Conservation (phyloP, 2,888 invertebrate genomes). For the Phymatocera aterrima region DNA sequence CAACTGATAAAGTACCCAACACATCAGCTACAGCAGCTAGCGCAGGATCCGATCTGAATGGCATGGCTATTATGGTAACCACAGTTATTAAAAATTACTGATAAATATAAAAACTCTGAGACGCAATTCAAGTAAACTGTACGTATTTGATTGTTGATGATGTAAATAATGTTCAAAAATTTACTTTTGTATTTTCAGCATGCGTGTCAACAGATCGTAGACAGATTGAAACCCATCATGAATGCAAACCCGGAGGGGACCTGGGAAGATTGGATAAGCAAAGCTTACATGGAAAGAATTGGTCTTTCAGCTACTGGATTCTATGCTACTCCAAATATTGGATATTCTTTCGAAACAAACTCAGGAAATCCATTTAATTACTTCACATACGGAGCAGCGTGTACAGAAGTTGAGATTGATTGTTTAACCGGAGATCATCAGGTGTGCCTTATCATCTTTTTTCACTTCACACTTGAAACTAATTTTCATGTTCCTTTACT, state of each 20-base stretch:
- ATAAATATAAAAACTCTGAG: not conserved
- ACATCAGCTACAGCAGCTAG: constrained; percentile 94
- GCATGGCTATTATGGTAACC: constrained; percentile 91
- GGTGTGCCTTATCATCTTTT: no score
- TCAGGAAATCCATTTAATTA: constrained; percentile 88
- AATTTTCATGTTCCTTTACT: not conserved
- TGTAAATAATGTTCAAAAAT: not conserved
- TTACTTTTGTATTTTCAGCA: constrained; percentile 74
- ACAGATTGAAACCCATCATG: constrained; percentile 85
- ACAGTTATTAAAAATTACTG: not conserved
- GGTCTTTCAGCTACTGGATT: constrained; percentile 91
- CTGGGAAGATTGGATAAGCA: constrained; percentile 90
- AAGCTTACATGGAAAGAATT: constrained; percentile 87
- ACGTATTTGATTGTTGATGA: not conserved
- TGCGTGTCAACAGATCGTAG: constrained; percentile 86
- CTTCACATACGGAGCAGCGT: constrained; percentile 90
- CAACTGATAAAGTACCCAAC: constrained; percentile 95
- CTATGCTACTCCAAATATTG: constrained; percentile 85
- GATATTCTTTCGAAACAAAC: constrained; percentile 83
- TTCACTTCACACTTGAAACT: not conserved
- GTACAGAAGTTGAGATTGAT: constrained; percentile 94
- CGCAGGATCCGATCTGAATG: constrained; percentile 92
- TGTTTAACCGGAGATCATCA: constrained; percentile 96
- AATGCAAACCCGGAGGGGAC: constrained; percentile 84
- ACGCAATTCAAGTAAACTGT: not conserved